Evolutionary conservation across 2,888 invertebrate genomes (phyloP), one percentile per base, ranked within the genome.

Genomic region (Hypolimnas misippus): DNA sequence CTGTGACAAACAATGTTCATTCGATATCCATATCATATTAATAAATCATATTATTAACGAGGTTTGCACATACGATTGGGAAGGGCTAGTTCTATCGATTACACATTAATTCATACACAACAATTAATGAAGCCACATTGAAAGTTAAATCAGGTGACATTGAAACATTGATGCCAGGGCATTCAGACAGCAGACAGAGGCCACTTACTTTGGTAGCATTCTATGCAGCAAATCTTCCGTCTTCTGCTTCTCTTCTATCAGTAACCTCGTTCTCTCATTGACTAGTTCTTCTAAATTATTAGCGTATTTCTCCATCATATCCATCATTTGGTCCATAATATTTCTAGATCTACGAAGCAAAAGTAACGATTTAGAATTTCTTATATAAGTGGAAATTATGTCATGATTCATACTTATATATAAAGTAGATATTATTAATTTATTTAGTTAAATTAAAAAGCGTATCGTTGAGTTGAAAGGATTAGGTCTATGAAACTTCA

Each of bases 311-410:
- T 98, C 98, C 98, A 98, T 98, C 97, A 98, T 98, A 76, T 97
- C 96, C 96, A 98, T 97, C 97, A 98, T 98, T 93, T 98, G 97
- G 87, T 98, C 98, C 97, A 98, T 97, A 74, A 98, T 97, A 83
- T 98, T 98, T 76, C 96, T 94, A 77, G 93, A 96, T 81, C 97
- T 97, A 77, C 29, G 25, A 59, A 25, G 16, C 14, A 44, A 33
- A 21, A 49, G n/a, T n/a, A 8, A 44, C 16, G 10, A 51, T 8
- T 40, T 21, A 19, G 49, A 12, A 42, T 44, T 35, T 29, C 12
- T 14, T 35, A 21, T n/a, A 5, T 12, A 4, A 35, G n/a, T 33
- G 12, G 33, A 33, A 33, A 33, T 6, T 29, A 29, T 7, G 29
- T 29, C 29, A 29, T n/a, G n/a, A n/a, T n/a, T n/a, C 29, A 29